phyloP scores from a whole-genome alignment of 2,888 invertebrate species.

The Drosophila colorata region DNA sequence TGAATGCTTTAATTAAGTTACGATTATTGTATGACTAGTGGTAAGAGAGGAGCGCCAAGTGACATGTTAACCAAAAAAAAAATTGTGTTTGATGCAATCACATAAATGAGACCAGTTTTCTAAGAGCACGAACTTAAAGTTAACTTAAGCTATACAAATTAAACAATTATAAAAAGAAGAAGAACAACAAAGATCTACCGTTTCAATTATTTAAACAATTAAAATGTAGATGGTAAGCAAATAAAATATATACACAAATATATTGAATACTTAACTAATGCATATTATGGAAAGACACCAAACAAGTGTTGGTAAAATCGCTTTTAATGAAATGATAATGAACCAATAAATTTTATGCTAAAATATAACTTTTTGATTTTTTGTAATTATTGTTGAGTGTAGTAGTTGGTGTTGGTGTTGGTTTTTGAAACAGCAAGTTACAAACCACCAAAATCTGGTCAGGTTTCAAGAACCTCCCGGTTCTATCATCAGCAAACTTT shows the following conservation, averaged over 20 bases:
- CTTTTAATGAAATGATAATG: slow-evolving; percentile 47
- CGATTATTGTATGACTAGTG: slow-evolving; percentile 53
- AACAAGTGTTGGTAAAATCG: slow-evolving; percentile 37
- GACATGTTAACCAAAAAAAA: slow-evolving; percentile 57
- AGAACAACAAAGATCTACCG: slow-evolving; percentile 64
- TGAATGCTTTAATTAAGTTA: slow-evolving; percentile 73
- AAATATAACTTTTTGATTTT: slow-evolving; percentile 4
- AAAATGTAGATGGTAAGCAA: slow-evolving; percentile 41
- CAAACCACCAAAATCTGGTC: background rate
- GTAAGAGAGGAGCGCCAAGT: slow-evolving; percentile 43
- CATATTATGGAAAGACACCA: slow-evolving; percentile 51
- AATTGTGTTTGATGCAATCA: slow-evolving; percentile 66
- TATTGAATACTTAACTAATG: slow-evolving; percentile 33
- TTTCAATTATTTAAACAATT: slow-evolving; percentile 73
- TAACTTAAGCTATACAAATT: slow-evolving; percentile 24
- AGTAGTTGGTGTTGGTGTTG: background rate
- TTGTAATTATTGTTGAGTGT: too few species aligned
- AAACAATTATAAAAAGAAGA: slow-evolving; percentile 34
- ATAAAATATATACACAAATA: slow-evolving; percentile 55
- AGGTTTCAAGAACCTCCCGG: background rate
- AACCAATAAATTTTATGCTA: slow-evolving; percentile 73
- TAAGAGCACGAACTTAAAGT: slow-evolving; percentile 51
- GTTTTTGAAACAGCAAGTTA: background rate
- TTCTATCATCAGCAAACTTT: background rate
- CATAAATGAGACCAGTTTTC: slow-evolving; percentile 74